phyloP scores from a whole-genome alignment of 2,888 invertebrate species.

The Hetaerina titia region DNA sequence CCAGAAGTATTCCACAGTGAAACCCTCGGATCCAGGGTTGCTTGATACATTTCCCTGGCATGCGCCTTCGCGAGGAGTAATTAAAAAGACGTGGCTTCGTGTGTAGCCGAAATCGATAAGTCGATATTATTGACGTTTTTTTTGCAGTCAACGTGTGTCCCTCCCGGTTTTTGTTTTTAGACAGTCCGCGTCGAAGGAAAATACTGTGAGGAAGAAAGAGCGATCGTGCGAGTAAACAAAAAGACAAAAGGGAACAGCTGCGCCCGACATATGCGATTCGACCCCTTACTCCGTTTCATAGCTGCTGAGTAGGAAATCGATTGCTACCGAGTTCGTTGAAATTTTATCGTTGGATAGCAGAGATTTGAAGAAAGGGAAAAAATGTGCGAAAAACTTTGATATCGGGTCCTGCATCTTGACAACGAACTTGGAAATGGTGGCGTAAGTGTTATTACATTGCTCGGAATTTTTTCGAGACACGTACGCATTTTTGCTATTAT shows the following conservation, averaged over 20 bases:
- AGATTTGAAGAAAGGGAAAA: not conserved
- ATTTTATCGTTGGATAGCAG: not conserved
- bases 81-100: slow-evolving; percentile 14
- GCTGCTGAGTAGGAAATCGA: not conserved
- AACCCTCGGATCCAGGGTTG: not conserved
- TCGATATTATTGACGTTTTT: slow-evolving; percentile 16
- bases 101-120: not conserved
- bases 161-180: not conserved
- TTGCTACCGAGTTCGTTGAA: not conserved
- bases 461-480: not conserved
- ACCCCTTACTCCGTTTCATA: not conserved
- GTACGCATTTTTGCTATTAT: not conserved
- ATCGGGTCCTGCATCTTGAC: not conserved
- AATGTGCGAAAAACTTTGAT: not conserved
- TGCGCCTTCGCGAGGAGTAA: not conserved
- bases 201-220: not conserved
- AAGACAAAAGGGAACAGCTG: not conserved
- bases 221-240: not conserved
- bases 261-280: not conserved
- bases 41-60: not conserved
- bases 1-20: not conserved
- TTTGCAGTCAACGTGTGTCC: not conserved
- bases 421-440: not conserved
- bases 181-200: not conserved
- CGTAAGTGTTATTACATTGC: not conserved